Evolutionary conservation across 2,888 invertebrate genomes (phyloP).

Genomic region (Chorisops tibialis): DNA sequence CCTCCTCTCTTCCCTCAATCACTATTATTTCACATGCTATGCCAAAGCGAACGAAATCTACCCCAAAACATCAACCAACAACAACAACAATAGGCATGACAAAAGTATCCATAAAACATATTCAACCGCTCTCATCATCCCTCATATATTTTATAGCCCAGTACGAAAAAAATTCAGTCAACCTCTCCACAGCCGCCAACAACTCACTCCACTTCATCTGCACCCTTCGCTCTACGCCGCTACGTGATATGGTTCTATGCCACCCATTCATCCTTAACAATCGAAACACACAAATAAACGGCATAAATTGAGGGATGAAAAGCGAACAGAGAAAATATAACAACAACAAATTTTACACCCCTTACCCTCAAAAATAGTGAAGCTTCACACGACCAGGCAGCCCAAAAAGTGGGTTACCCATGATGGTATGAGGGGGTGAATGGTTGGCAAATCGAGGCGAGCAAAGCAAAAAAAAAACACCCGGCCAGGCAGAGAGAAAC

Average conservation of each 20-base stretch:
- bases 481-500: not conserved
- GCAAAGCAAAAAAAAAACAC: not conserved
- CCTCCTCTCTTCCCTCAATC: too few relatives aligned
- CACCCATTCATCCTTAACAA: conserved; percentile 16
- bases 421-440: too few relatives aligned
- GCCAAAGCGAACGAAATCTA: not conserved
- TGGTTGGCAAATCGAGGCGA: conserved; percentile 14
- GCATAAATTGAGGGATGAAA: conserved; percentile 32
- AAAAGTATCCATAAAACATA: conserved; percentile 19
- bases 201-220: not conserved
- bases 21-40: too few relatives aligned
- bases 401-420: too few relatives aligned
- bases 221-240: too few relatives aligned
- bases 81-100: conserved; percentile 2
- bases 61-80: not conserved
- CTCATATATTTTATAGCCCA: not conserved
- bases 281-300: conserved; percentile 30
- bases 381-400: not conserved
- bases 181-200: not conserved
- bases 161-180: not conserved
- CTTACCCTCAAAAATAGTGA: conserved; percentile 17
- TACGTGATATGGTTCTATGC: not conserved
- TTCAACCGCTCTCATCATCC: conserved; percentile 21
- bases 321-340: conserved; percentile 30
- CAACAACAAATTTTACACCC: conserved; percentile 25